phyloP scores from a whole-genome alignment of 2,888 invertebrate genomes.

The Synergus laeviventris region DNA sequence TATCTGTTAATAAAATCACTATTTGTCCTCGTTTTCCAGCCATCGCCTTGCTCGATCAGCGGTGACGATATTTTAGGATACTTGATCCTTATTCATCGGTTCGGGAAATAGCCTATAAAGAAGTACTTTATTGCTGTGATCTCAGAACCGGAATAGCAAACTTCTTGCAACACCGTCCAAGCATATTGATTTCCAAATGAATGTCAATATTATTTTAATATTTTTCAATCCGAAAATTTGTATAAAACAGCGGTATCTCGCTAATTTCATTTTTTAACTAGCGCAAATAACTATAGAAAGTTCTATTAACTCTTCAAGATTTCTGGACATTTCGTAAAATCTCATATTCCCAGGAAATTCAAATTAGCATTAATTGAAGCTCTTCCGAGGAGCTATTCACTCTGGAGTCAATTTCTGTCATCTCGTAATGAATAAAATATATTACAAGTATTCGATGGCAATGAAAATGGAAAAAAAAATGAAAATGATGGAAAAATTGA shows the following conservation, averaged over 20 bases:
- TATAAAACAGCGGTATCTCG: background rate
- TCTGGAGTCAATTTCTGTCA: too few relatives aligned
- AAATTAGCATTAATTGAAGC: too few relatives aligned
- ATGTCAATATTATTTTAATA: background rate
- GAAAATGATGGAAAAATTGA: too few relatives aligned
- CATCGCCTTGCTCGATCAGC: constrained; percentile 24
- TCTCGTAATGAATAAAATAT: too few relatives aligned
- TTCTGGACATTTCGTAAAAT: background rate
- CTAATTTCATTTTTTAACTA: background rate
- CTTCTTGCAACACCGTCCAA: constrained; percentile 25
- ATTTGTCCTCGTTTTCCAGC: constrained; percentile 11
- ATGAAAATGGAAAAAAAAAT: too few relatives aligned
- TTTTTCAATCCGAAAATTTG: background rate
- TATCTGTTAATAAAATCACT: constrained; percentile 18
- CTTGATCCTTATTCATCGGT: constrained; percentile 48
- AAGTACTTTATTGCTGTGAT: constrained; percentile 18
- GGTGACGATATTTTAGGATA: constrained; percentile 42
- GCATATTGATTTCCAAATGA: constrained; percentile 21
- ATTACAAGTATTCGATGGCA: too few relatives aligned
- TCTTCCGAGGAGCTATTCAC: too few relatives aligned
- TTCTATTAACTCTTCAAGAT: background rate
- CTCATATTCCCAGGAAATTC: too few relatives aligned
- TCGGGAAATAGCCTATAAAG: constrained; percentile 33
- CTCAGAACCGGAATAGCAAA: constrained; percentile 15
- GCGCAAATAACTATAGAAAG: background rate